Base-by-base conservation (phyloP, 1,140 invertebrate species). In the Drosophila chauvacae region DNA sequence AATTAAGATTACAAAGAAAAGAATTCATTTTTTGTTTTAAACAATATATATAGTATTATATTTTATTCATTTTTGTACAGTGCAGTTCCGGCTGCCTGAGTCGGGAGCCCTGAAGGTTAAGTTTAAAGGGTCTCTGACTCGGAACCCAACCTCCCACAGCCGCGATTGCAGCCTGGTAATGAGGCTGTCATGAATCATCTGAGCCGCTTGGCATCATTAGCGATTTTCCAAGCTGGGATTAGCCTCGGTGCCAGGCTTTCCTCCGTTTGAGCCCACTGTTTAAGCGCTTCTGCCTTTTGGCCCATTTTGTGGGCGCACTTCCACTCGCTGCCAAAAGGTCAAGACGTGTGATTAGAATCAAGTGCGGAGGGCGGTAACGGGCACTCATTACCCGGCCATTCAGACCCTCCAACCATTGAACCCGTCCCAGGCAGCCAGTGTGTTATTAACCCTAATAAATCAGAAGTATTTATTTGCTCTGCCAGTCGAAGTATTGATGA, bases 61-160 rank as follows among this genome's bases (percentile, higher is more conserved):
- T 23, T 48, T 13, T 0, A n/a, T 55, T 55, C 2, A 14, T 16
- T 35, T 23, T 37, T 30, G 14, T 23, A 20, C 50, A 39, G 62
- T 65, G 42, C 13, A 18, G 13, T 13, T 26, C 5, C 39, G 35
- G n/a, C 9, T 63, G 26, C 45, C 45, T 26, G 45, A 16, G 20
- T 44, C 50, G 64, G 44, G 18, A 66, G 45, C 51, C 65, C 60
- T 73, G 80, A 87, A 87, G 85, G 80, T 87, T 88, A 87, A 84
- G 77, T 84, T 80, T 64, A 78, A 61, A 63, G 64, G 84, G 69
- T 83, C 80, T 80, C 68, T 84, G 81, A 82, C 83, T 80, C 45
- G 59, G 23, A 28, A 28, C 35, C 41, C 39, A 30, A 47, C 53
- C 72, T 63, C 61, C 51, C 51, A 63, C 50, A 57, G 39, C 28